Evolutionary conservation across 2,888 invertebrate genomes (phyloP), one percentile per base, ranked within the genome.

Genomic region (Fissipunctia ypsillon): DNA sequence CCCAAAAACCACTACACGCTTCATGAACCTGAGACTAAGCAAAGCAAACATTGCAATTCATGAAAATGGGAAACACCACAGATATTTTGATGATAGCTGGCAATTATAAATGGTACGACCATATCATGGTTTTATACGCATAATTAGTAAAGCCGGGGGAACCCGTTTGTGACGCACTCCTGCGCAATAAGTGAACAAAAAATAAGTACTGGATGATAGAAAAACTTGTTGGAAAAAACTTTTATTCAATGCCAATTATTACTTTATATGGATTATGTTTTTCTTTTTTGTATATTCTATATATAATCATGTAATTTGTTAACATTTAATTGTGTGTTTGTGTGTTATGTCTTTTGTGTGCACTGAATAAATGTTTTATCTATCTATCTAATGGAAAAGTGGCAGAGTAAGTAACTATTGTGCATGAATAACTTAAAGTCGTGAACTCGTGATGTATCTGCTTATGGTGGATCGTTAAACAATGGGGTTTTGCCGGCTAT

Each of bases 401-500:
- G 43, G 14, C 16, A 35, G 56, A 31, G 25, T 80, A 73, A 43
- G 16, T 75, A 69, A 52, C 52, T 48, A 57, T 45, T 61, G 54
- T 61, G 19, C 41, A 57, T 48, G 41, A 77, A 77, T 54, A 45
- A 64, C 54, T 78, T 54, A 54, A 63, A 69, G 43, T 73, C 79
- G 79, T 83, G 83, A 63, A 69, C 38, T 73, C 79, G 79, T 83
- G 83, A 78, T 78, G 70, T 78, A 64, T 22, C 19, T 64, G 14
- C 14, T 64, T 66, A 56, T 71, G 38, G 56, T 81, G 25, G 43
- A 65, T 57, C 41, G 61, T 54, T 63, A 54, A 64, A 80, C 79
- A 80, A 82, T 78, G 83, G 79, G 83, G 78, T 77, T 77, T 82
- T 80, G 35, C 83, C 79, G 43, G 57, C 64, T 43, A 48, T 41